Evolutionary conservation across 2,888 invertebrate genomes (phyloP).

Genomic region (Silvanus unidentatus): DNA sequence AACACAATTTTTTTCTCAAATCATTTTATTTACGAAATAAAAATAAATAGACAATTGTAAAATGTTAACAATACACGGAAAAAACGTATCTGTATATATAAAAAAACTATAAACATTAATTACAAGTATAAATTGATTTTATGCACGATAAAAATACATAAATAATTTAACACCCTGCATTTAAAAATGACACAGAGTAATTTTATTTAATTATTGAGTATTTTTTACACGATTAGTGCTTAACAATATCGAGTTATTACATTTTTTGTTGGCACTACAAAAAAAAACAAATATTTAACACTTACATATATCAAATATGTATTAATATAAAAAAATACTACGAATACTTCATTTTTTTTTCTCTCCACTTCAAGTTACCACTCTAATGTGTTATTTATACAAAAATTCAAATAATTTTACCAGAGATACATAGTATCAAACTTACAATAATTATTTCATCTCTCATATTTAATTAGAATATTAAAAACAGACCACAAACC

Average conservation of each 20-base stretch:
- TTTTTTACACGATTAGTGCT: background rate
- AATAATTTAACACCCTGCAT: no score
- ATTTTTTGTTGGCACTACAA: no score
- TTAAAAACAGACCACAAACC: constrained; percentile 15
- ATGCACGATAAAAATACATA: no score
- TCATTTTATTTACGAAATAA: no score
- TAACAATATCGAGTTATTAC: no score
- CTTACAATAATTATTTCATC: constrained; percentile 28
- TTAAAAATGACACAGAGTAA: background rate
- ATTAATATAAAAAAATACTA: no score
- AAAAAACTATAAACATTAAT: no score
- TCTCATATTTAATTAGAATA: constrained; percentile 16
- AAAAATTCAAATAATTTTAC: constrained; percentile 49
- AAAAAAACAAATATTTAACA: constrained; percentile 1
- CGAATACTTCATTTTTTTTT: constrained; percentile 3
- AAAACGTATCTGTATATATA: no score
- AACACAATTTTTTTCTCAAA: no score
- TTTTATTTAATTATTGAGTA: constrained; percentile 2
- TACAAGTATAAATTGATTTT: no score
- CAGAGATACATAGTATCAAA: constrained; percentile 50
- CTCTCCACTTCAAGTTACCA: constrained; percentile 13
- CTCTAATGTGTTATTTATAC: constrained; percentile 29
- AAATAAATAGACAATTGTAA: no score
- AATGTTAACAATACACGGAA: no score
- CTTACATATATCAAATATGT: constrained; percentile 1